phyloP scores from a whole-genome alignment of 2,888 invertebrate genomes.

The Parelbella ahira region DNA sequence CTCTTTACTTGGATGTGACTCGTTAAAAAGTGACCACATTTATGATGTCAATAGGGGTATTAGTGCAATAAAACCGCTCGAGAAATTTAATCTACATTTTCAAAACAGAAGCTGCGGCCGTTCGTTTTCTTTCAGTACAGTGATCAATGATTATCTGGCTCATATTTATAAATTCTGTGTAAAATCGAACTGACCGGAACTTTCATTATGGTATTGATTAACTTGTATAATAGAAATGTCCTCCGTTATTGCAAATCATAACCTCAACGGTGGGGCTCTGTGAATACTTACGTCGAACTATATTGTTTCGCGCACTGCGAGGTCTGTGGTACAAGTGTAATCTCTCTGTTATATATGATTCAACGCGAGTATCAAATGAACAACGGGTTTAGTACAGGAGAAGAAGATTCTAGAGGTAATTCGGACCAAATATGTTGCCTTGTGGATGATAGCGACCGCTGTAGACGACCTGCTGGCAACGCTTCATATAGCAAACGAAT shows the following conservation, averaged over 20 bases:
- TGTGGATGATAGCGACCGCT: conserved; percentile 92
- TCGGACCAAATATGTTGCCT: conserved; percentile 95
- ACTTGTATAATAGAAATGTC: conserved; percentile 46
- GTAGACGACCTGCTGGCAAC: conserved; percentile 93
- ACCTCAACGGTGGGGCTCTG: conserved; percentile 66
- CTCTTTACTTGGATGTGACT: too few species aligned
- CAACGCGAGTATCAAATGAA: conserved; percentile 82
- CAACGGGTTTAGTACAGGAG: conserved; percentile 95
- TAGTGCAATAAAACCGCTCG: too few species aligned
- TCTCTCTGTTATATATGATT: conserved; percentile 76
- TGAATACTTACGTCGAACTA: conserved; percentile 61
- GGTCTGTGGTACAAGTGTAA: conserved; percentile 51
- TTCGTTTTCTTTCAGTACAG: too few species aligned
- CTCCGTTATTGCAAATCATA: conserved; percentile 63
- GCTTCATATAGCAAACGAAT: conserved; percentile 98
- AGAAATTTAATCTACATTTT: too few species aligned
- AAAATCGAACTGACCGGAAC: too few species aligned
- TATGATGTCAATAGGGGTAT: too few species aligned
- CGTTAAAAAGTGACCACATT: too few species aligned
- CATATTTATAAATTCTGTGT: too few species aligned
- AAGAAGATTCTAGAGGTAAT: conserved; percentile 93
- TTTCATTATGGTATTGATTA: conserved; percentile 49
- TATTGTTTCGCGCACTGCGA: conserved; percentile 56
- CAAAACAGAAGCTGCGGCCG: too few species aligned
- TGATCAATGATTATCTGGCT: too few species aligned